phyloP scores from a whole-genome alignment of 1,140 invertebrate species.

The Bombus confusus region DNA sequence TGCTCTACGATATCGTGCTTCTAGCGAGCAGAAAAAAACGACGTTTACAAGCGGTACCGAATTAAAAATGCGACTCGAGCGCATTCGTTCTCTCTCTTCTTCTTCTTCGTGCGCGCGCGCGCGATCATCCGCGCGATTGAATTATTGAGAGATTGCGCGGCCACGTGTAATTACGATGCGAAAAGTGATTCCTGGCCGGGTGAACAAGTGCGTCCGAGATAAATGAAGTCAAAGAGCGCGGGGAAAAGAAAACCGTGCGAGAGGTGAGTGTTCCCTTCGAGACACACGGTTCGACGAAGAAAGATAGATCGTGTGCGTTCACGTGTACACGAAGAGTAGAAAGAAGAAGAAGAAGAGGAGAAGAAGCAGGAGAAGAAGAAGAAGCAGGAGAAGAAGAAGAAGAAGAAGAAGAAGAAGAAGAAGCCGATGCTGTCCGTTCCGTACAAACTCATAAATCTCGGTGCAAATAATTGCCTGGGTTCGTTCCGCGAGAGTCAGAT shows the following conservation, averaged over 20 bases:
- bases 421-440: constrained; percentile 65
- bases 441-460: constrained; percentile 81
- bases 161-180: constrained; percentile 77
- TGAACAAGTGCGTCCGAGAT: constrained; percentile 67
- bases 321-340: background rate
- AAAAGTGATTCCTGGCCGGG: constrained; percentile 77
- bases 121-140: constrained; percentile 71
- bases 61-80: constrained; percentile 12
- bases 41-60: background rate
- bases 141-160: constrained; percentile 78
- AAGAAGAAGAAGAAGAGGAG: no score
- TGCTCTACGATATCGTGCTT: background rate
- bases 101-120: background rate
- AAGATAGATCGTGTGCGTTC: background rate
- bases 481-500: constrained; percentile 70
- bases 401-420: constrained; percentile 39
- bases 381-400: background rate
- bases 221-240: constrained; percentile 67
- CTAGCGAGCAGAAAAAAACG: background rate
- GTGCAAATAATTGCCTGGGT: constrained; percentile 80
- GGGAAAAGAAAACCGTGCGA: constrained; percentile 48
- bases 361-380: background rate
- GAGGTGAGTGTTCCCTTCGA: background rate
- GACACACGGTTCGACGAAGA: background rate
- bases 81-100: background rate